Conservation (phyloP, 2,113 vertebrate genomes). For the Gracilinanus agilis region DNA sequence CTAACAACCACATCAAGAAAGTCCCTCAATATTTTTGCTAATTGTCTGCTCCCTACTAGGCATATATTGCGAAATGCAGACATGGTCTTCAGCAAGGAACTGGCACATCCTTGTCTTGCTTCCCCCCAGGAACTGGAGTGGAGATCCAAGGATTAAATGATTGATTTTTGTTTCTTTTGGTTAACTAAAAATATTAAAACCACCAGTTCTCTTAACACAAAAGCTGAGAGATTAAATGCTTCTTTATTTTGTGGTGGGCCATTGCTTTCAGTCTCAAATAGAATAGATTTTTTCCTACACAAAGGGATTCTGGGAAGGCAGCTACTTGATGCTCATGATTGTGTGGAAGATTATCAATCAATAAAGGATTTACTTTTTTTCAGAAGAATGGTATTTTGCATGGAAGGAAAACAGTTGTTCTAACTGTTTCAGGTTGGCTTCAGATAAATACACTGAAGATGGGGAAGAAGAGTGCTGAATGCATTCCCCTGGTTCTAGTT, state of each 20-base stretch:
- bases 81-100: neutral
- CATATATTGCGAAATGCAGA: constrained; percentile 52
- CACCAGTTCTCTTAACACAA: constrained; percentile 33
- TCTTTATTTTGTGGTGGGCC: neutral
- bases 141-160: constrained; percentile 45
- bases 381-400: neutral
- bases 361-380: no score
- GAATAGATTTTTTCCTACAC: neutral
- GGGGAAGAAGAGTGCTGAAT: neutral
- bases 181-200: constrained; percentile 21
- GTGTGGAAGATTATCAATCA: neutral
- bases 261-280: neutral
- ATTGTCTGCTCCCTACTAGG: constrained; percentile 39
- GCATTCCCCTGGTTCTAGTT: neutral
- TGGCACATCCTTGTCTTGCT: neutral
- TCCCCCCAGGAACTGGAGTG: neutral
- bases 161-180: neutral
- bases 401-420: neutral
- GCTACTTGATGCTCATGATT: neutral
- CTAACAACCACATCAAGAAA: constrained; percentile 71
- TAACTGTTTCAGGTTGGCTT: neutral
- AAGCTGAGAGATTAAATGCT: neutral
- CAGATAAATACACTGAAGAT: neutral
- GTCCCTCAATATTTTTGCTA: constrained; percentile 55
- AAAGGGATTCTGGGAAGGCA: neutral